Conservation (phyloP, 2,797 vertebrate genomes). For the Apodemus agrarius region DNA sequence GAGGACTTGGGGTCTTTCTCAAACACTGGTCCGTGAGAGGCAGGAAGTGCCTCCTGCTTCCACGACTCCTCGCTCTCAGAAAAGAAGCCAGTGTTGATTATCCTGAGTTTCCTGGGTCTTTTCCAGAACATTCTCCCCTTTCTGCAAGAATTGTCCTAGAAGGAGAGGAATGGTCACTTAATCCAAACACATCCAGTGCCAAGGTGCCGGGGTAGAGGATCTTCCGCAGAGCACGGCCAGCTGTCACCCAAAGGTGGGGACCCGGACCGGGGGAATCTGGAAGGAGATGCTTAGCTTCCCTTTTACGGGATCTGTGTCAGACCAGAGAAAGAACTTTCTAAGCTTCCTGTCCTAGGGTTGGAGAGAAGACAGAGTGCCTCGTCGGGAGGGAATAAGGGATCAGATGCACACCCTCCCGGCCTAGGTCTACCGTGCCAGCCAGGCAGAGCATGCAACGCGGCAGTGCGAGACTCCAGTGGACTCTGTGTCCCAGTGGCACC, state of each 20-base stretch:
- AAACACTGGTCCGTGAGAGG: background rate
- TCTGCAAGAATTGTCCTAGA: constrained; percentile 31
- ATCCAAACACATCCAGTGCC: background rate
- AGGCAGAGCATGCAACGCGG: background rate
- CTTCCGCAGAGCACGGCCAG: background rate
- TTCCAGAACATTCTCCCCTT: constrained; percentile 32
- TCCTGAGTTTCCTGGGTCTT: background rate
- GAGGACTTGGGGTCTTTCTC: background rate
- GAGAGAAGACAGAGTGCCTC: background rate
- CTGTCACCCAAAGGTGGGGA: background rate
- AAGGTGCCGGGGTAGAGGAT: background rate
- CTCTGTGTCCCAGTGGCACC: background rate
- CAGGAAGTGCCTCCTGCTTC: background rate
- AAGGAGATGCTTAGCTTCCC: background rate
- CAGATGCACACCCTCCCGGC: accelerated
- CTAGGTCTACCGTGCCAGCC: background rate
- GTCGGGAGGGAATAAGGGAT: background rate
- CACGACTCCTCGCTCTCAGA: background rate
- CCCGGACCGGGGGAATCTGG: too few species aligned
- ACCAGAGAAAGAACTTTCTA: constrained; percentile 22
- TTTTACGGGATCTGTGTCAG: background rate
- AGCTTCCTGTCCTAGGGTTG: background rate
- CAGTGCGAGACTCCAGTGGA: background rate
- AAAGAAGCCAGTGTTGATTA: background rate
- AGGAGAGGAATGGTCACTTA: background rate